Evolutionary conservation across 35 echinoderm and acorn worm genomes (phyloP), one percentile per base, ranked within the genome.

Genomic region (Heliocidaris erythrogramma): DNA sequence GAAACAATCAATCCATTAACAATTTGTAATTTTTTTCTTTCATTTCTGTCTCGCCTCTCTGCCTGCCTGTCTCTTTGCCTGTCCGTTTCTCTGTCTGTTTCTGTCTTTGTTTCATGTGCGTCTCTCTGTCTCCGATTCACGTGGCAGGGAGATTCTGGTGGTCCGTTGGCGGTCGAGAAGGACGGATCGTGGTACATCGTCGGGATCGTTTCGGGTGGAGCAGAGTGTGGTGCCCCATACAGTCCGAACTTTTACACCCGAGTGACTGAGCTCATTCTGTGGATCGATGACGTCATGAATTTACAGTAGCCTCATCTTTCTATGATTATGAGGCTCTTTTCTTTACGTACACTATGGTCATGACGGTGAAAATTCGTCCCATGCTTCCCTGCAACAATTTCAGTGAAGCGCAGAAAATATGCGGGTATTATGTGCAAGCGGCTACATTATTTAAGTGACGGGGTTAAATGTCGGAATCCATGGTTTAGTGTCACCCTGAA

Each of bases 261-360:
- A 5, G 87, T 89, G 14, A 89, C 87, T 11, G 87, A 47, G 32
- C 31, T 89, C 9, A 2, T 32, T 5, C 29, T 47, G 47, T 89
- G 87, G 87, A 89, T 89, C 24, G 30, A 89, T 89, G 87, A 89
- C 32, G 87, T 89, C 87, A 89, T 89, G 16, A 89, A 89, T 48
- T 89, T 89, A 47, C 31, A 31, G 32, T 89, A 89, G 27, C 65
- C 7, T 24, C 65, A 18, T 78, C 7, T n/a, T 78, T 18, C 21
- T 42, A 42, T 1, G 35, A 42, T 42, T 42, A 42, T 42, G 3
- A 42, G 0, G 35, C 35, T 42, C 3, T 42, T 42, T 42, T 42
- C 35, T 42, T 42, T 42, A 42, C 3, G 35, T 42, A 0, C 1
- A 42, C 35, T 3, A 42, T 42, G 35, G 35, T 42, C 35, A 42